Evolutionary conservation across 2,113 vertebrate species (phyloP).

Genomic region (Naja naja): DNA sequence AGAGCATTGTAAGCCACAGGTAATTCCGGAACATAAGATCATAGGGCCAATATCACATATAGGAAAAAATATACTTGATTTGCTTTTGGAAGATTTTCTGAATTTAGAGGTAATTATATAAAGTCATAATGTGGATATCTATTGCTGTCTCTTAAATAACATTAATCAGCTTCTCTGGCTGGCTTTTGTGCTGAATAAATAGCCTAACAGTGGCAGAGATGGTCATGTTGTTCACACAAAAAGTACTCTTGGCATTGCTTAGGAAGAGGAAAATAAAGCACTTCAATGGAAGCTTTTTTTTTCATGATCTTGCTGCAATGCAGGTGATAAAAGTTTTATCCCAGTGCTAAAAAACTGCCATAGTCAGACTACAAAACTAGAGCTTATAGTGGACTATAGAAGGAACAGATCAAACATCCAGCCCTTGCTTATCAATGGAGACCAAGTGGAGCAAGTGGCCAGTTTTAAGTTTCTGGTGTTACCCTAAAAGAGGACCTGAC

Average conservation of each 20-base stretch:
- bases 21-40: conserved; percentile 31
- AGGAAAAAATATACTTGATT: neutral
- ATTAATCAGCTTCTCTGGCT: neutral
- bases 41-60: rapidly evolving
- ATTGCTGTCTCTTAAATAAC: neutral
- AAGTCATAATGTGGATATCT: neutral
- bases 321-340: too few species aligned
- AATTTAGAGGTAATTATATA: neutral
- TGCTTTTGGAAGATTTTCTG: neutral
- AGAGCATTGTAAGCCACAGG: conserved; percentile 97
- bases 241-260: neutral
- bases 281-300: neutral
- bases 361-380: neutral
- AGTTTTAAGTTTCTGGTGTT: too few species aligned
- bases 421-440: too few species aligned
- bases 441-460: too few species aligned
- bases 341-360: too few species aligned
- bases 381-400: too few species aligned
- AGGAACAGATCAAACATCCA: too few species aligned
- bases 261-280: neutral
- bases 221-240: neutral
- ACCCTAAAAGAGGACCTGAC: too few species aligned
- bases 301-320: neutral
- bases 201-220: neutral
- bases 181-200: neutral